Conservation (phyloP, 2,113 vertebrate genomes). For the Thalassarche chlororhynchos region DNA sequence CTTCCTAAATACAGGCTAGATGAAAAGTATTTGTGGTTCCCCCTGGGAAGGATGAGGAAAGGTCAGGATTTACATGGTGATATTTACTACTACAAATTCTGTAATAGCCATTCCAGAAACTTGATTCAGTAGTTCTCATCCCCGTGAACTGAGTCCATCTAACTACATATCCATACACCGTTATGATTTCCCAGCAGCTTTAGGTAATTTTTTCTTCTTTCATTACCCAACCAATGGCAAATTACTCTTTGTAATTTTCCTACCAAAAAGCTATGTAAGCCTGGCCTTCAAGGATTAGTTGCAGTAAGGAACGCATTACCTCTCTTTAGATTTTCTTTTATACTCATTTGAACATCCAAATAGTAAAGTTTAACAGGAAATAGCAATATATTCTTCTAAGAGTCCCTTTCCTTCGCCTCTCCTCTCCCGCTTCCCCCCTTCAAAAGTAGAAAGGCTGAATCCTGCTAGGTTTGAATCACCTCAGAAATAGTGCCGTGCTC, state of each 20-base stretch:
- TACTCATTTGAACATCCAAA: background rate
- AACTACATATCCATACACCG: background rate
- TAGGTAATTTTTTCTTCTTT: background rate
- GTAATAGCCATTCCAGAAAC: conserved; percentile 19
- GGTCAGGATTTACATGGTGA: conserved; percentile 41
- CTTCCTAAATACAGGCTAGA: background rate
- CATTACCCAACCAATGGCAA: background rate
- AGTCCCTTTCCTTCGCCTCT: background rate
- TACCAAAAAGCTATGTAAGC: background rate
- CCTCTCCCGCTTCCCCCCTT: background rate
- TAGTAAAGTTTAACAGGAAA: background rate
- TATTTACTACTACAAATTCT: conserved; percentile 17
- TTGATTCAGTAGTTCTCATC: background rate
- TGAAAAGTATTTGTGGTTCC: background rate
- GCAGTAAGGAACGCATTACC: background rate
- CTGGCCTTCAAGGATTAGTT: background rate
- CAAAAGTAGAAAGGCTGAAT: background rate
- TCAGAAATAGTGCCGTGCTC: background rate
- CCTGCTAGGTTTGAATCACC: background rate
- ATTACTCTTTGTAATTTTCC: background rate
- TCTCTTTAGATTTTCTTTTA: background rate
- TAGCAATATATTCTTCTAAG: background rate
- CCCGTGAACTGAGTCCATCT: background rate
- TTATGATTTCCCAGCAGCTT: background rate
- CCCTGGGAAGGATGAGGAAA: conserved; percentile 35